Conservation (phyloP, 2,888 invertebrate species). For the Danaus chrysippus region DNA sequence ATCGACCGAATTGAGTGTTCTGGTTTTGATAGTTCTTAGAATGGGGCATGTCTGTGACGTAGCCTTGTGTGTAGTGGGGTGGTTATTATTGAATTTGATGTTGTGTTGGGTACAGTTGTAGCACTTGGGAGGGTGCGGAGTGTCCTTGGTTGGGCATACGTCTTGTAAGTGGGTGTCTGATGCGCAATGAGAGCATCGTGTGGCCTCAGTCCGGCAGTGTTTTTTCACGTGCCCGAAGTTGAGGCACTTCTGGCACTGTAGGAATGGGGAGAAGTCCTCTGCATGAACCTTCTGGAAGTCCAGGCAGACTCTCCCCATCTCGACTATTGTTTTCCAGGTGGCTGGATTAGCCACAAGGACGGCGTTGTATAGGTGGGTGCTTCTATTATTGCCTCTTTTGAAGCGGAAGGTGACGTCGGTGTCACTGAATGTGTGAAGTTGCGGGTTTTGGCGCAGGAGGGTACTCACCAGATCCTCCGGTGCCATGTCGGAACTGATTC, state of each 20-base stretch:
- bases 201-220: no score
- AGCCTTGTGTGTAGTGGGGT: slow-evolving; percentile 1
- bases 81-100: neutral
- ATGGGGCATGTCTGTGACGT: slow-evolving; percentile 2
- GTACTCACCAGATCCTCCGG: slow-evolving; percentile 7
- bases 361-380: neutral
- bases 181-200: neutral
- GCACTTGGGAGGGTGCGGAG: neutral
- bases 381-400: slow-evolving; percentile 7
- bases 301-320: neutral
- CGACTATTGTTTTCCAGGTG: no score
- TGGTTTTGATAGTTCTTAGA: neutral
- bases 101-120: neutral
- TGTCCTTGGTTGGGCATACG: neutral
- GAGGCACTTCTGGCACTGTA: no score
- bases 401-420: slow-evolving; percentile 2
- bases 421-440: neutral
- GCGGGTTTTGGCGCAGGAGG: slow-evolving; percentile 3
- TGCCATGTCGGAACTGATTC: neutral
- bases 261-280: no score
- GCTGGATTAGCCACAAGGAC: neutral
- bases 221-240: slow-evolving; percentile 8
- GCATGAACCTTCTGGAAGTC: no score
- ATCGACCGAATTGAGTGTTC: neutral
- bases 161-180: neutral